These are phyloP conservation scores for Camponotus vicinus DNA, from an alignment of 1,140 invertebrate genomes.

Conservation along the genomic window DNA sequence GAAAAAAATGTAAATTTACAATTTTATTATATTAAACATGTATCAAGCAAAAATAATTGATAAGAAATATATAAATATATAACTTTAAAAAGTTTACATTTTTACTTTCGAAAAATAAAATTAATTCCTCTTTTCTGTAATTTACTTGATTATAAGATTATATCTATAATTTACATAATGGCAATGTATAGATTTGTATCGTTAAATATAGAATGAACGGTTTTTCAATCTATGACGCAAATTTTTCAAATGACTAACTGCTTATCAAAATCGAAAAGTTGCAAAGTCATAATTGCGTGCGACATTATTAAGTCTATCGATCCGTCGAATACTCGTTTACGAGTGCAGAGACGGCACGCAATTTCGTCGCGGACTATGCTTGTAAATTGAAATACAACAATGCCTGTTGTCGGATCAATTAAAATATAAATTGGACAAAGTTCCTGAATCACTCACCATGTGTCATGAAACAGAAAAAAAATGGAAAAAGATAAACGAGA, in stretches of 20 bases:
- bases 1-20: no score
- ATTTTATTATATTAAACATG: no score
- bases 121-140: neutral
- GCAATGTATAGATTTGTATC: neutral
- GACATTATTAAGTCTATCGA: constrained; percentile 44
- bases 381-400: constrained; percentile 79
- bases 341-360: constrained; percentile 49
- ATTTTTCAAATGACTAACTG: constrained; percentile 21
- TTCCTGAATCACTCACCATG: constrained; percentile 57
- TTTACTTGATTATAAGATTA: neutral
- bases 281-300: constrained; percentile 53
- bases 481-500: constrained; percentile 16
- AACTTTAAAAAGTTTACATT: neutral
- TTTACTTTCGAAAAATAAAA: neutral
- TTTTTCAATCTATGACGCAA: neutral
- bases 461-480: constrained; percentile 34
- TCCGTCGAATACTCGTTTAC: constrained; percentile 55
- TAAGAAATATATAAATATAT: neutral
- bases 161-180: neutral
- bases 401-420: constrained; percentile 75
- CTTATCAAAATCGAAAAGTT: constrained; percentile 38
- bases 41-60: no score
- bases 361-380: constrained; percentile 74
- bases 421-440: constrained; percentile 81
- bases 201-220: neutral